Evolutionary conservation across 2,113 vertebrate species (phyloP).

Genomic region (Takifugu flavidus): DNA sequence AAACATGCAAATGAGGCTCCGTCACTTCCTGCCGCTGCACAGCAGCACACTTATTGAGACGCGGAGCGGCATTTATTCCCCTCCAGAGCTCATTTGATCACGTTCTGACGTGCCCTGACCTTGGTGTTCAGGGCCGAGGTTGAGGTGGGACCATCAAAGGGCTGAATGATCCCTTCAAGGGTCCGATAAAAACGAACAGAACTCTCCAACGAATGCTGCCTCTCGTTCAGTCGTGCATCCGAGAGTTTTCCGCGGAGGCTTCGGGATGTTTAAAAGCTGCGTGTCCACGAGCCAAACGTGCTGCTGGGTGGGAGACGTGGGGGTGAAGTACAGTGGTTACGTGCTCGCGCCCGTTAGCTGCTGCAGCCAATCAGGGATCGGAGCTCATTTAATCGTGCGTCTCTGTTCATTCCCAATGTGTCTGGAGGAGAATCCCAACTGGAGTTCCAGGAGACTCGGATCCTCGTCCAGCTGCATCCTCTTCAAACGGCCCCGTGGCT

Average conservation of each 20-base stretch:
- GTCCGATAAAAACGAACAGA: too few species aligned
- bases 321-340: conserved; percentile 14
- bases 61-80: conserved; percentile 52
- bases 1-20: conserved; percentile 73
- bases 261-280: background rate
- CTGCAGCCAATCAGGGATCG: conserved; percentile 35
- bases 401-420: conserved; percentile 46
- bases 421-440: conserved; percentile 18
- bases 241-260: too few species aligned
- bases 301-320: conserved; percentile 16
- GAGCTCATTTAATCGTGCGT: conserved; percentile 46
- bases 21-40: conserved; percentile 53
- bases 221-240: too few species aligned
- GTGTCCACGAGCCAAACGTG: conserved; percentile 9
- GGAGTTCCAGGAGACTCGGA: conserved; percentile 15
- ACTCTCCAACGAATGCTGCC: too few species aligned
- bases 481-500: conserved; percentile 42
- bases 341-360: conserved; percentile 26
- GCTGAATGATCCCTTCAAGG: too few species aligned
- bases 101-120: conserved; percentile 11
- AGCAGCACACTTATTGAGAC: conserved; percentile 72
- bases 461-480: conserved; percentile 51
- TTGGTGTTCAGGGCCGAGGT: background rate
- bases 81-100: conserved; percentile 36
- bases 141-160: background rate